phyloP scores from a whole-genome alignment of 2,113 vertebrate genomes.

The Phasianus colchicus region DNA sequence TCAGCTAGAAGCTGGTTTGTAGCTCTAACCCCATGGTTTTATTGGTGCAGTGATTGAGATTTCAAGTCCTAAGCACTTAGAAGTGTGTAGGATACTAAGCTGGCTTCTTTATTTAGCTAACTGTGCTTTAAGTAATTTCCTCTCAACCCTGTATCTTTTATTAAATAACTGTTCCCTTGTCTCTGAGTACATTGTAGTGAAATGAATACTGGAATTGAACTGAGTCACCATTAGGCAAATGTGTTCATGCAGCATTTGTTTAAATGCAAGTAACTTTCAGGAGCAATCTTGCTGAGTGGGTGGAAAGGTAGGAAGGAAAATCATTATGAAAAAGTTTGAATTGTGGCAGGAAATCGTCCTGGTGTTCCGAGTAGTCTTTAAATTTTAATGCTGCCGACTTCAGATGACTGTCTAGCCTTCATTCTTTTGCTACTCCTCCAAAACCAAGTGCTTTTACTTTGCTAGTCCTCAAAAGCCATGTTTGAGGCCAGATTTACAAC shows the following conservation, averaged over 20 bases:
- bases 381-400: slow-evolving; percentile 10
- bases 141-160: not conserved
- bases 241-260: not conserved
- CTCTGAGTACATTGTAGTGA: not conserved
- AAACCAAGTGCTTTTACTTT: not conserved
- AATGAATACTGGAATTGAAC: slow-evolving; percentile 10
- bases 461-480: not conserved
- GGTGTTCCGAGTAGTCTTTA: not conserved
- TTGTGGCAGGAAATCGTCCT: slow-evolving; percentile 8
- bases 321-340: not conserved
- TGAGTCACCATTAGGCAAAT: slow-evolving; percentile 37
- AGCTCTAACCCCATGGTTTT: rapidly evolving
- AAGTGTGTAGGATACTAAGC: not conserved
- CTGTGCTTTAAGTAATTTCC: not conserved
- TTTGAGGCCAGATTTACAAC: not conserved
- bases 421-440: not conserved
- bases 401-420: not conserved
- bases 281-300: slow-evolving; percentile 35
- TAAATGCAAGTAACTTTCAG: not conserved
- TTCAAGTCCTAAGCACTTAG: not conserved
- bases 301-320: slow-evolving; percentile 44
- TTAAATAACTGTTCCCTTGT: not conserved
- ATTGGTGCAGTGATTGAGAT: rapidly evolving
- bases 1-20: not conserved
- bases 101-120: not conserved